phyloP scores from a whole-genome alignment of 2,888 invertebrate species.

The Furcula furcula region DNA sequence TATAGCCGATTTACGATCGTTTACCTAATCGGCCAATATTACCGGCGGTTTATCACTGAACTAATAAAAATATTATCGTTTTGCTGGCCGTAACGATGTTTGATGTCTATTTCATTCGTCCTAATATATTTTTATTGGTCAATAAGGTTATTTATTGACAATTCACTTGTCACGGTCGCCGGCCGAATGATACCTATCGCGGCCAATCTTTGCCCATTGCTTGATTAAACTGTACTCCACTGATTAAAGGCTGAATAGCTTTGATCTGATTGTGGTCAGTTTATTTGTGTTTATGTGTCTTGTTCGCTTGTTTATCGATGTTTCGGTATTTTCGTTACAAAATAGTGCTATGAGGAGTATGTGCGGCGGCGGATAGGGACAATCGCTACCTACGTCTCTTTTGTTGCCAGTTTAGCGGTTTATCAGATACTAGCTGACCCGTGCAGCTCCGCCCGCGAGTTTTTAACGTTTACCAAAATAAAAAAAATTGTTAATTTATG shows the following conservation, averaged over 20 bases:
- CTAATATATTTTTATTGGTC: constrained; percentile 10
- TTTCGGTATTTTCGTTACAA: no score
- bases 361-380: no score
- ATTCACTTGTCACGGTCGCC: background rate
- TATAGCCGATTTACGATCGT: background rate
- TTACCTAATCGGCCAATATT: background rate
- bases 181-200: background rate
- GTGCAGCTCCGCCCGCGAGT: no score
- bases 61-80: constrained; percentile 1
- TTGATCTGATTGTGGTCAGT: constrained; percentile 3
- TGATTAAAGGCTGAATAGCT: constrained; percentile 2
- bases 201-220: background rate
- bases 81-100: constrained; percentile 1
- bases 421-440: no score
- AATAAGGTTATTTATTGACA: constrained; percentile 3
- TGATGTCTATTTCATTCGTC: constrained; percentile 4
- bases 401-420: no score
- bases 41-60: background rate
- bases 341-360: no score
- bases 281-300: constrained; percentile 1
- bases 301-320: background rate
- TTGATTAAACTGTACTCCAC: constrained; percentile 1
- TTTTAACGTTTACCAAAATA: no score
- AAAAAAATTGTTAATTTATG: no score
- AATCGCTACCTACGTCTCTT: no score